A percentile compares a stretch with the other conserved stretches of the same genome.
Evolutionary conservation across 2,888 invertebrate genomes (phyloP).

Genomic region (Asteroscopus sphinx): DNA sequence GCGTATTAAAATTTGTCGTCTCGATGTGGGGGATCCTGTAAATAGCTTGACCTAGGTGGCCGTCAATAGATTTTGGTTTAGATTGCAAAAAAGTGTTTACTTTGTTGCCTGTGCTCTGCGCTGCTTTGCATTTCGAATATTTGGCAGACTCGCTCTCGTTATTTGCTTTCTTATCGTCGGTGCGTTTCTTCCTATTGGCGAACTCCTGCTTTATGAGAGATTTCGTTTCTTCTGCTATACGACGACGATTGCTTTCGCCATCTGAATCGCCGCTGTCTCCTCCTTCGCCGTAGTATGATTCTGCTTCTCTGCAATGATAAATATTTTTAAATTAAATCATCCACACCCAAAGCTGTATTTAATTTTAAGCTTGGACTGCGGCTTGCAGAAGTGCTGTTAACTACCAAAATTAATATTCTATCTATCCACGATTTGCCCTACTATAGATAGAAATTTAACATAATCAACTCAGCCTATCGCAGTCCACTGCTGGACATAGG

Average conservation of each 20-base stretch:
- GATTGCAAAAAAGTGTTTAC: slow-evolving; percentile 74
- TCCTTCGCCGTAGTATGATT: slow-evolving; percentile 80
- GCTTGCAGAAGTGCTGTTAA: too few species aligned
- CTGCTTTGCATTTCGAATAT: slow-evolving; percentile 92
- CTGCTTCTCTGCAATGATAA: slow-evolving; percentile 78
- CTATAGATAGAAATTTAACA: too few species aligned
- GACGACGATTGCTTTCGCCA: slow-evolving; percentile 75
- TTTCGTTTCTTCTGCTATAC: slow-evolving; percentile 91
- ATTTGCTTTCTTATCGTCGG: slow-evolving; percentile 66
- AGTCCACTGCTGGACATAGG: too few species aligned
- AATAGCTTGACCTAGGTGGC: too few species aligned
- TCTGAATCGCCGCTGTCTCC: slow-evolving; percentile 81
- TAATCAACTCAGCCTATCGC: too few species aligned
- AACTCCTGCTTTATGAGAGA: slow-evolving; percentile 95
- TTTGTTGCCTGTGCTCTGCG: slow-evolving; percentile 93
- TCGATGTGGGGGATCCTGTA: too few species aligned
- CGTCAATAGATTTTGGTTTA: too few species aligned
- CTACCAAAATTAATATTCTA: too few species aligned
- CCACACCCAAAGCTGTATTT: too few species aligned
- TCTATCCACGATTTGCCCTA: too few species aligned
- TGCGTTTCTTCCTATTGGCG: slow-evolving; percentile 90
- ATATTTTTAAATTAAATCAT: not conserved
- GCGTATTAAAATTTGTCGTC: too few species aligned
- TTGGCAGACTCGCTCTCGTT: slow-evolving; percentile 90
- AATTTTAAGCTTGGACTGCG: too few species aligned